Conservation (phyloP, 2,888 invertebrate genomes). For the Phytoseiulus persimilis region DNA sequence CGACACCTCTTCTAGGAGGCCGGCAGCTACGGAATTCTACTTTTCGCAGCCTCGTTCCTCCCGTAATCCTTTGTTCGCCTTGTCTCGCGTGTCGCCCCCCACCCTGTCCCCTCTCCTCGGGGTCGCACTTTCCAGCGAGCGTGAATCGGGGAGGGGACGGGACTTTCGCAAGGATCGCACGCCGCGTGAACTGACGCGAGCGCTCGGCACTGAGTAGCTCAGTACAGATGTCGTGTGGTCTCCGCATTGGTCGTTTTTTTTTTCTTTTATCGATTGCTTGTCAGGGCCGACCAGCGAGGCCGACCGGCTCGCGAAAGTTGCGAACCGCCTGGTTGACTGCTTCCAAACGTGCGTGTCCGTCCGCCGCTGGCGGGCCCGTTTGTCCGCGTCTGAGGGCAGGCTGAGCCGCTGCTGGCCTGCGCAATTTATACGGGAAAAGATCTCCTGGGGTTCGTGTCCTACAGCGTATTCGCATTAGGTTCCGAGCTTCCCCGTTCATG, state of each 20-base stretch:
- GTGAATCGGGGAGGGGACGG: too few species aligned
- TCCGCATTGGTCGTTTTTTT: too few species aligned
- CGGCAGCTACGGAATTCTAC: neutral
- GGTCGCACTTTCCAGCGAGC: too few species aligned
- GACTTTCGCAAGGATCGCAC: too few species aligned
- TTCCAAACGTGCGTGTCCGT: neutral
- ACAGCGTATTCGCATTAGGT: conserved; percentile 5
- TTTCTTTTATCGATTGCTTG: too few species aligned
- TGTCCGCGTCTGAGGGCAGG: neutral
- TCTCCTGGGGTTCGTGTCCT: neutral
- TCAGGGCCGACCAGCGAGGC: neutral
- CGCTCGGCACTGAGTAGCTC: too few species aligned
- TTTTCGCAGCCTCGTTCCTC: neutral
- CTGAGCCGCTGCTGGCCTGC: neutral
- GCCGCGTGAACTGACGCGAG: too few species aligned
- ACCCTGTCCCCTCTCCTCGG: too few species aligned
- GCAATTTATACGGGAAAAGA: neutral
- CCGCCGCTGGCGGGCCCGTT: neutral
- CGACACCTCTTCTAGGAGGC: neutral
- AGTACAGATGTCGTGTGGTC: too few species aligned
- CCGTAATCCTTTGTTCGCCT: neutral
- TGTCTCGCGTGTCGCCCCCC: neutral
- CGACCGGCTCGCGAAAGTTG: neutral
- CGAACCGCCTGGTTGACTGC: neutral
- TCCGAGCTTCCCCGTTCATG: neutral